These are phyloP conservation scores for Morpho achilles DNA, from an alignment of 2,888 invertebrate genomes.

Conservation along the genomic window DNA sequence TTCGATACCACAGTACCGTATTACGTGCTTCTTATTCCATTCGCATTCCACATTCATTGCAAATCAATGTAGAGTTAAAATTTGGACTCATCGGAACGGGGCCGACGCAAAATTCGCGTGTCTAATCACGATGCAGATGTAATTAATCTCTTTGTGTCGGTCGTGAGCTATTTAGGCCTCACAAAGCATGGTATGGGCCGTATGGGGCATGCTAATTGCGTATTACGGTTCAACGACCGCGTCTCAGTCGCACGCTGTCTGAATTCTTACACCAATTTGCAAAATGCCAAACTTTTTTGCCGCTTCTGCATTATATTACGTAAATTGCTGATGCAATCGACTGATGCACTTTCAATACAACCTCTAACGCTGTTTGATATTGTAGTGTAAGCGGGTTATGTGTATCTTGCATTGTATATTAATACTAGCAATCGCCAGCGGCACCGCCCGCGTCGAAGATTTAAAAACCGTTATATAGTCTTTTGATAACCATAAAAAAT, in stretches of 20 bases:
- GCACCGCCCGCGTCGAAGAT: no score
- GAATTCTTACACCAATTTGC: conserved; percentile 60
- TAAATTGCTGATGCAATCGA: conserved; percentile 10
- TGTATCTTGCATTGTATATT: no score
- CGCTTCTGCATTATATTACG: conserved; percentile 16
- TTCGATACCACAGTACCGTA: background rate
- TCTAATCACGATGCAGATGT: conserved; percentile 47
- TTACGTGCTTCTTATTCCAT: conserved; percentile 2
- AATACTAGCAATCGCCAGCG: no score
- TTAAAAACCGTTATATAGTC: no score
- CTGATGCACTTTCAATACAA: background rate
- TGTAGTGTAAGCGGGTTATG: no score
- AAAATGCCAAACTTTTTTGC: conserved; percentile 47
- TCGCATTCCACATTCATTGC: conserved; percentile 6
- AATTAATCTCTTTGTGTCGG: conserved; percentile 60
- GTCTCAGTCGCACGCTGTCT: conserved; percentile 48
- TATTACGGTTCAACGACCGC: conserved; percentile 73
- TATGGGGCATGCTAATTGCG: conserved; percentile 77
- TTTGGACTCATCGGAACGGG: conserved; percentile 16
- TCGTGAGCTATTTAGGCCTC: conserved; percentile 71
- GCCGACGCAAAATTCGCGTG: conserved; percentile 25
- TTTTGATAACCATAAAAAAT: no score
- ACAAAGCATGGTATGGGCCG: conserved; percentile 56
- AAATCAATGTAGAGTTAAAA: conserved; percentile 12
- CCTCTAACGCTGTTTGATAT: no score